Conservation (phyloP, 2,888 invertebrate genomes). For the Cerceris ruficornis region DNA sequence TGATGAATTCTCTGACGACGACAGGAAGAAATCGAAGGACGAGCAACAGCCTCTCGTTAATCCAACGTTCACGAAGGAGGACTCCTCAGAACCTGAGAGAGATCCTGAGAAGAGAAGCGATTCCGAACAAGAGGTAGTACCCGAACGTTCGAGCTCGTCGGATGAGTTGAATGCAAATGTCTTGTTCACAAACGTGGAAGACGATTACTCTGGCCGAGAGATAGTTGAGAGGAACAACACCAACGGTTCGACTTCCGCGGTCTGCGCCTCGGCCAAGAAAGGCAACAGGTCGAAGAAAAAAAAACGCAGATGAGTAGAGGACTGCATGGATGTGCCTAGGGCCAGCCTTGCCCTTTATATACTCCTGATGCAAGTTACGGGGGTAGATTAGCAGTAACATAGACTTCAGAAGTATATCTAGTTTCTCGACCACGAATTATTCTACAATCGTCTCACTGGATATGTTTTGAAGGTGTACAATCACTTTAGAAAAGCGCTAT, state of each 20-base stretch:
- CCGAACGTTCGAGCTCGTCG: conserved; percentile 72
- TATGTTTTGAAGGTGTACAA: neutral
- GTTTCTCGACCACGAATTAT: conserved; percentile 14
- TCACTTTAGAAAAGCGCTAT: conserved; percentile 5
- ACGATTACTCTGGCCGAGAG: conserved; percentile 53
- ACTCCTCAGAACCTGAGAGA: conserved; percentile 42
- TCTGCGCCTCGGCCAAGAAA: conserved; percentile 69
- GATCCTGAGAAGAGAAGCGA: conserved; percentile 68
- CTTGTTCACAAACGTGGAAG: conserved; percentile 67
- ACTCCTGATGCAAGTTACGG: conserved; percentile 79
- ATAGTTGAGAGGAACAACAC: conserved; percentile 43
- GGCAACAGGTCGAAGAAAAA: conserved; percentile 77
- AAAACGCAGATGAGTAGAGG: conserved; percentile 81
- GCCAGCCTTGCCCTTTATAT: conserved; percentile 80
- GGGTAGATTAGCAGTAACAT: conserved; percentile 74
- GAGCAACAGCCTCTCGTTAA: conserved; percentile 77
- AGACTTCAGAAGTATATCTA: conserved; percentile 6
- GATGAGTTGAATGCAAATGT: conserved; percentile 74
- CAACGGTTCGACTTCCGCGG: conserved; percentile 49
- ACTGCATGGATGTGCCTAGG: conserved; percentile 80
- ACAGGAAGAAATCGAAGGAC: conserved; percentile 64
- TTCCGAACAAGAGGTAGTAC: conserved; percentile 68
- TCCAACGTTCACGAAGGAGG: conserved; percentile 50
- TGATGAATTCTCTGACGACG: conserved; percentile 53
- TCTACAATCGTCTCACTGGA: neutral